Conservation (phyloP, 2,113 vertebrate genomes). For the Pithys albifrons region DNA sequence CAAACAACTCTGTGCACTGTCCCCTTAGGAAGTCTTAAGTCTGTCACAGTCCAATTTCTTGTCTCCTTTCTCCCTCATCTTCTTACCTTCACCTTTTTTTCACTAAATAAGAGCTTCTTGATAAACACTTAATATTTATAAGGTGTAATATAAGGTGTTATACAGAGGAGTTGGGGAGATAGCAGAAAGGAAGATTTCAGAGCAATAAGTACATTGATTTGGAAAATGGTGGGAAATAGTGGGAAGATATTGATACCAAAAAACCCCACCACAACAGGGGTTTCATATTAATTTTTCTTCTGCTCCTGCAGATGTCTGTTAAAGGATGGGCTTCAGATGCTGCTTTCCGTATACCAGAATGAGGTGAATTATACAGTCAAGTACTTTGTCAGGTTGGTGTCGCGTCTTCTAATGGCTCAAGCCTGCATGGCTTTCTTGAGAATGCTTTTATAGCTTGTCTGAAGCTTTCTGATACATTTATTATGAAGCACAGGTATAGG, state of each 20-base stretch:
- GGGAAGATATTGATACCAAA: not conserved
- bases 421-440: not conserved
- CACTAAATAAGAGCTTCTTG: not conserved
- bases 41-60: not conserved
- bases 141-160: not conserved
- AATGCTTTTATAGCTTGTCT: slow-evolving; percentile 34
- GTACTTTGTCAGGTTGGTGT: not conserved
- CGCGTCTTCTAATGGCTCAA: not conserved
- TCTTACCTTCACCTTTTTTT: not conserved
- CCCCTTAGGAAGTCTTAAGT: not conserved
- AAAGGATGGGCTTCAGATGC: not conserved
- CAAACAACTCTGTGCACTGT: rapidly evolving
- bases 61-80: not conserved
- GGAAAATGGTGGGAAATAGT: not conserved
- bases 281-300: not conserved
- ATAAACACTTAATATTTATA: not conserved
- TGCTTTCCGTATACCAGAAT: not conserved
- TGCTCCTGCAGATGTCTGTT: not conserved
- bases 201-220: not conserved
- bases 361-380: not conserved
- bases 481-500: slow-evolving; percentile 34
- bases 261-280: not conserved
- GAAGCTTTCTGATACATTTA: slow-evolving; percentile 44
- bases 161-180: not conserved
- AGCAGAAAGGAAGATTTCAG: not conserved